Conservation (phyloP, 2,888 invertebrate genomes). For the Drosophila sordidula region DNA sequence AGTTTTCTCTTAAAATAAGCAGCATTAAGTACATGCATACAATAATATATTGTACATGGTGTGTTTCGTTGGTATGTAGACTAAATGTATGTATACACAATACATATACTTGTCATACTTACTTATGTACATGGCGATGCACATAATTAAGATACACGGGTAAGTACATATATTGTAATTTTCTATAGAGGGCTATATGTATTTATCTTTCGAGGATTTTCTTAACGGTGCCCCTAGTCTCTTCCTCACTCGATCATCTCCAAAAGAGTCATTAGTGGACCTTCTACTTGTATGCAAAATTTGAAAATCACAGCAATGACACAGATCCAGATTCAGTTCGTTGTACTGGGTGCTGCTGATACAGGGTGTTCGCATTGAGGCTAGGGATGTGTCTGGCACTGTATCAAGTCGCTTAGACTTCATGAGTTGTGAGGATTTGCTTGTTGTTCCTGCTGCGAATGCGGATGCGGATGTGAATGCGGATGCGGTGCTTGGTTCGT, state of each 20-base stretch:
- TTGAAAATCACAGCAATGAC: constrained; percentile 11
- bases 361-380: constrained; percentile 2
- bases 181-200: constrained; percentile 6
- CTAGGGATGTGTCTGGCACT: background rate
- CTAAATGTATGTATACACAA: constrained; percentile 9
- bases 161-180: constrained; percentile 2
- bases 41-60: constrained; percentile 21
- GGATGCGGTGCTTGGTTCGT: constrained; percentile 17
- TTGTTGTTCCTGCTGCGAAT: constrained; percentile 78
- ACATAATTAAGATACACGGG: constrained; percentile 6
- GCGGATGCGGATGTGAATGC: constrained; percentile 84
- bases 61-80: constrained; percentile 13
- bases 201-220: background rate
- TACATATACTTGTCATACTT: constrained; percentile 4
- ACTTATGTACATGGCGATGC: background rate
- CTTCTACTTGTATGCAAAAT: background rate
- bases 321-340: constrained; percentile 24
- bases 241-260: background rate
- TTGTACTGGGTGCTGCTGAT: constrained; percentile 51
- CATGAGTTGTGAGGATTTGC: constrained; percentile 87
- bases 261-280: background rate
- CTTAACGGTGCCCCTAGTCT: background rate
- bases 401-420: constrained; percentile 86
- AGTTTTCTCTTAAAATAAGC: constrained; percentile 4
- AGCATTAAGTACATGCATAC: constrained; percentile 9